These are phyloP conservation scores for Acleris sparsana DNA, from an alignment of 2,888 invertebrate species.

Conservation along the genomic window DNA sequence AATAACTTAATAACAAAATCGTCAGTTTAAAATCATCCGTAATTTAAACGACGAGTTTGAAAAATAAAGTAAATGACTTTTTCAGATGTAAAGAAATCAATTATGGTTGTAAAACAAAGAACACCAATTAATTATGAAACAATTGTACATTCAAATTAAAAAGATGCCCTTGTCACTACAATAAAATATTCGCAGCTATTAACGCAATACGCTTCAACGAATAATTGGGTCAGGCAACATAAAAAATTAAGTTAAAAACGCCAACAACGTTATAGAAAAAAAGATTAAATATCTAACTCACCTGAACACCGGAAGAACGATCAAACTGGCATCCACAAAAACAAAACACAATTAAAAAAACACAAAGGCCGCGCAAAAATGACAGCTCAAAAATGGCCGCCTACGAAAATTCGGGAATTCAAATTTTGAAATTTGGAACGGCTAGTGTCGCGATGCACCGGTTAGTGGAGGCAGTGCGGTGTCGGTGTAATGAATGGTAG, in stretches of 20 bases:
- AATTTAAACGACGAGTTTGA: too few relatives aligned
- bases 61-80: too few relatives aligned
- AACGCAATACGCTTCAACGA: conserved; percentile 22
- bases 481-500: conserved; percentile 75
- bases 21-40: too few relatives aligned
- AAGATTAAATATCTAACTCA: conserved; percentile 40
- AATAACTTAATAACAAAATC: too few relatives aligned
- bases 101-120: too few relatives aligned
- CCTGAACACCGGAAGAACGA: conserved; percentile 39
- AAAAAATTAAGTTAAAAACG: neutral
- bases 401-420: conserved; percentile 27
- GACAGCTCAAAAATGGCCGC: conserved; percentile 51
- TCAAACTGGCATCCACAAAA: conserved; percentile 42
- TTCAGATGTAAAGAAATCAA: too few relatives aligned
- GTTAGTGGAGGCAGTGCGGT: conserved; percentile 59
- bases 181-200: conserved; percentile 10
- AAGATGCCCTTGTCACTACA: neutral
- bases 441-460: conserved; percentile 66
- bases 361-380: conserved; percentile 56
- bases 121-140: neutral
- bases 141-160: neutral
- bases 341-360: conserved; percentile 46
- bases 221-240: conserved; percentile 13
- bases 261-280: conserved; percentile 33
- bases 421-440: conserved; percentile 51